Evolutionary conservation across 2,888 invertebrate genomes (phyloP).

Genomic region (Phalera bucephala): DNA sequence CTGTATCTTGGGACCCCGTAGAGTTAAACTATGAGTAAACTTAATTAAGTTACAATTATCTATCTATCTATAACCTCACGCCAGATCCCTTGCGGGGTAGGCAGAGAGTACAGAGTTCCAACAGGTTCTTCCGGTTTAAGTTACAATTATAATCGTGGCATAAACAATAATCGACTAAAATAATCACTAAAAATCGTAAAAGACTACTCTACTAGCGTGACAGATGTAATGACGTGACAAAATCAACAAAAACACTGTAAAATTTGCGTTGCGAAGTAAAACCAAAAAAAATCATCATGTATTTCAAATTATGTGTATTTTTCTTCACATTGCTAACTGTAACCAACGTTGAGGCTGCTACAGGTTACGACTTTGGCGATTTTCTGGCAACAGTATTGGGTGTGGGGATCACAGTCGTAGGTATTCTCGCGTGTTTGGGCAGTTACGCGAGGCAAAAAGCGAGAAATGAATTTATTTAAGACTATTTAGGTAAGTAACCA

Average conservation of each 20-base stretch:
- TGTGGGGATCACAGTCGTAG: conserved; percentile 81
- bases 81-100: too few species aligned
- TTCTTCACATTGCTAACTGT: conserved; percentile 61
- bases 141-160: too few species aligned
- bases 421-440: conserved; percentile 86
- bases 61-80: too few species aligned
- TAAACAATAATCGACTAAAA: neutral
- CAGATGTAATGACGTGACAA: neutral
- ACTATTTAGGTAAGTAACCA: conserved; percentile 39
- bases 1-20: too few species aligned
- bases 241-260: neutral
- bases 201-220: too few species aligned
- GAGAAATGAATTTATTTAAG: conserved; percentile 74
- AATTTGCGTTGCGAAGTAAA: neutral
- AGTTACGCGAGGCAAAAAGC: conserved; percentile 86
- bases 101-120: too few species aligned
- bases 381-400: conserved; percentile 86
- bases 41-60: too few species aligned
- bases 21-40: too few species aligned
- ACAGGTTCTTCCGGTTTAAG: too few species aligned
- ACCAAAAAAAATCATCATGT: conserved; percentile 39
- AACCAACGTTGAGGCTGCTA: conserved; percentile 73
- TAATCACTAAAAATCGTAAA: neutral
- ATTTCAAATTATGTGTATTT: conserved; percentile 59
- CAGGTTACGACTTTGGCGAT: conserved; percentile 86